Conservation (phyloP, 1,140 invertebrate genomes). For the Ips nitidus region DNA sequence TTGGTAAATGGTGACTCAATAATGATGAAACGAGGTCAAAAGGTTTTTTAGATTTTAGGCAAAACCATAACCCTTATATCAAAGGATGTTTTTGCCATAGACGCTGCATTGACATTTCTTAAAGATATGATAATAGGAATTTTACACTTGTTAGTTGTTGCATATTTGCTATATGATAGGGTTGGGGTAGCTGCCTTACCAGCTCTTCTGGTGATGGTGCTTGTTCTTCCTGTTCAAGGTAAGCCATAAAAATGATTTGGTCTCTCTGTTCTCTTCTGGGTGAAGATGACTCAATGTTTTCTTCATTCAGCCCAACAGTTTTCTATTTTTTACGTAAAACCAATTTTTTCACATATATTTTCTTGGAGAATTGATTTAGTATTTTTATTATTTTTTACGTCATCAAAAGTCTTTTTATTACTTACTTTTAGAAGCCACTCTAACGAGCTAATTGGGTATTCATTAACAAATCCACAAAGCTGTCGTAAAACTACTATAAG, state of each 20-base stretch:
- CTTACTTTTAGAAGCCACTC: no score
- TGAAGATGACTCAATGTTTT: no score
- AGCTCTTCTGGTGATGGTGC: constrained; percentile 73
- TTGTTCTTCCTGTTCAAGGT: constrained; percentile 76
- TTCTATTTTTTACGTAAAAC: background rate
- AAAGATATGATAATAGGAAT: constrained; percentile 82
- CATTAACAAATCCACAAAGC: no score
- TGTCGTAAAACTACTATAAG: no score
- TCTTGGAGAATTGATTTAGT: background rate
- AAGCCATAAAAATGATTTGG: constrained; percentile 5
- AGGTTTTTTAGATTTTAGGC: constrained; percentile 62
- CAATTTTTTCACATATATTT: background rate
- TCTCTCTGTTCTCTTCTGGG: no score
- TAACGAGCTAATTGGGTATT: no score
- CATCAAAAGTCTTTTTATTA: no score
- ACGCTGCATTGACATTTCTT: constrained; percentile 58
- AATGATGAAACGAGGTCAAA: constrained; percentile 51
- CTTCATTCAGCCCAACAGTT: no score
- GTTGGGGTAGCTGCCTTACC: constrained; percentile 74
- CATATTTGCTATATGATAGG: constrained; percentile 73
- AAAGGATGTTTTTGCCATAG: constrained; percentile 81
- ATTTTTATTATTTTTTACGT: no score
- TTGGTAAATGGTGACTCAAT: background rate
- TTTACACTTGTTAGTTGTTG: constrained; percentile 72
- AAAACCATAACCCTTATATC: constrained; percentile 91